These are phyloP conservation scores for Shinisaurus crocodilurus DNA, from an alignment of 2,113 vertebrate genomes.

Conservation along the genomic window DNA sequence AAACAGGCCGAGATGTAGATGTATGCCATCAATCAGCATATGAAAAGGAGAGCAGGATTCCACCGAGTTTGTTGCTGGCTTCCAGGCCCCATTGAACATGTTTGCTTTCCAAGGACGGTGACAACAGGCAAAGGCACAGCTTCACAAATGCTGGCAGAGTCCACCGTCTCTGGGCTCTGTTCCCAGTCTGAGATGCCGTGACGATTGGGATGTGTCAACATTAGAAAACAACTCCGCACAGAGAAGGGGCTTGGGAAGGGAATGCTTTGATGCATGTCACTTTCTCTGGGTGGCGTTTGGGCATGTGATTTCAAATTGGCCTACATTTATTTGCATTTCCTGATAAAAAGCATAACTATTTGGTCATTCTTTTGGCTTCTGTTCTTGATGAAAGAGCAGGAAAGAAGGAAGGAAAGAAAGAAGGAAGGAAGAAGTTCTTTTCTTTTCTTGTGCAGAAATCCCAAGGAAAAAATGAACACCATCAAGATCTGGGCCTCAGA, in stretches of 20 bases:
- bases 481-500: not conserved
- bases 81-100: not conserved
- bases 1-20: rapidly evolving
- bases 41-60: rapidly evolving
- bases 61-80: not conserved
- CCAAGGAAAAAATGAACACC: not conserved
- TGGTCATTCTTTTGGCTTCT: constrained; percentile 36
- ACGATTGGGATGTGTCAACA: constrained; percentile 40
- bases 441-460: not conserved
- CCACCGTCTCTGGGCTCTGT: constrained; percentile 40
- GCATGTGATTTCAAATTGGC: constrained; percentile 28
- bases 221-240: constrained; percentile 46
- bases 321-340: constrained; percentile 40
- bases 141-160: constrained; percentile 53
- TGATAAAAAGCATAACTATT: constrained; percentile 41
- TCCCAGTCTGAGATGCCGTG: constrained; percentile 57
- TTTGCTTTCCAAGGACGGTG: not conserved
- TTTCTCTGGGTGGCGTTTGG: constrained; percentile 33
- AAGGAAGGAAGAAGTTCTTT: no score
- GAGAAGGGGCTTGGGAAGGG: not conserved
- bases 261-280: not conserved
- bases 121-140: not conserved
- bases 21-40: rapidly evolving
- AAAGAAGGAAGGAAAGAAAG: not conserved
- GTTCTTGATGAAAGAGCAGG: not conserved